These are phyloP conservation scores for Decapterus maruadsi DNA, from an alignment of 2,797 vertebrate genomes.

Conservation along the genomic window DNA sequence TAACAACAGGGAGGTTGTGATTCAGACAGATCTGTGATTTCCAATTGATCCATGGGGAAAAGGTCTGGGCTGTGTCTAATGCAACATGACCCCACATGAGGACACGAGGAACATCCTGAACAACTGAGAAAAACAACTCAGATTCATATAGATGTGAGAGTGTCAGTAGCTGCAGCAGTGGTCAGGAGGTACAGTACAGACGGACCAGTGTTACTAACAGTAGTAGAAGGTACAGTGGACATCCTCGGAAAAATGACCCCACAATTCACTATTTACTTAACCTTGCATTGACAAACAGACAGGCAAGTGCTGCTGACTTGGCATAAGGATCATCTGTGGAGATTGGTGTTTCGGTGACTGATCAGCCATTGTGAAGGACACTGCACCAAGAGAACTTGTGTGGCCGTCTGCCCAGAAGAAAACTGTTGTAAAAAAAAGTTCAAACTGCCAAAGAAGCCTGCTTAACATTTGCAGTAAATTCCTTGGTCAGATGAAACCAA, in stretches of 20 bases:
- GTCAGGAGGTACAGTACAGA: background rate
- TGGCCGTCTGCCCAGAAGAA: background rate
- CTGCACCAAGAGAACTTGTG: background rate
- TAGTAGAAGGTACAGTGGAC: background rate
- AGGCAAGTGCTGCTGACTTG: background rate
- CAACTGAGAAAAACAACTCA: background rate
- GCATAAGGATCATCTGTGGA: background rate
- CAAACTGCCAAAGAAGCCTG: background rate
- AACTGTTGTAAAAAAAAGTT: background rate
- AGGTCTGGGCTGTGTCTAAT: background rate
- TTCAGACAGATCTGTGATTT: no score
- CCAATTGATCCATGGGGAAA: no score
- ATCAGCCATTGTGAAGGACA: background rate
- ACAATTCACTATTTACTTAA: background rate
- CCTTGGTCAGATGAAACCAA: background rate
- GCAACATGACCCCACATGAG: background rate
- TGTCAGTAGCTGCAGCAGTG: background rate
- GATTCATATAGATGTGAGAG: background rate
- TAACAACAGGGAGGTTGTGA: background rate
- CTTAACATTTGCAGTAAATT: background rate
- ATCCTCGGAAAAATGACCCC: no score
- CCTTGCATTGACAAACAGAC: background rate
- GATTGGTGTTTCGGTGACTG: background rate
- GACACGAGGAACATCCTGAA: background rate
- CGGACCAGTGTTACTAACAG: background rate